phyloP scores from a whole-genome alignment of 2,888 invertebrate species.

The Polymixis lichenea region DNA sequence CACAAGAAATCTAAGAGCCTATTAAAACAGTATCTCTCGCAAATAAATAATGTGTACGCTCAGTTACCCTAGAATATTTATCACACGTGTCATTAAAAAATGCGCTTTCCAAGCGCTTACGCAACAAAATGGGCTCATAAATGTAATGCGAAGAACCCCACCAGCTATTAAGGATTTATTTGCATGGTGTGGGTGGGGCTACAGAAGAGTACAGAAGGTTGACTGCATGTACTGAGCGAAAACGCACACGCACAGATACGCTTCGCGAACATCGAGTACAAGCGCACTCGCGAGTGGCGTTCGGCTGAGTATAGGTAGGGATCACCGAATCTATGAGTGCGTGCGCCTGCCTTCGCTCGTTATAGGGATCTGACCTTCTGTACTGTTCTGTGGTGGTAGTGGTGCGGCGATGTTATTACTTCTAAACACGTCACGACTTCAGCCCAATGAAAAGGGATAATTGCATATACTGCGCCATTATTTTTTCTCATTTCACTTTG shows the following conservation, averaged over 20 bases:
- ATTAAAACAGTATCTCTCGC: slow-evolving; percentile 43
- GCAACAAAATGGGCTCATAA: slow-evolving; percentile 63
- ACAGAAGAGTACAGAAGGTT: slow-evolving; percentile 19
- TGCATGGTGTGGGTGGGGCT: slow-evolving; percentile 53
- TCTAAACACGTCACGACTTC: slow-evolving; percentile 62
- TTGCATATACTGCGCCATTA: slow-evolving; percentile 80
- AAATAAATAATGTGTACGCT: slow-evolving; percentile 48
- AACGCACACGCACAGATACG: not conserved
- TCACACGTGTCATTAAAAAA: slow-evolving; percentile 58
- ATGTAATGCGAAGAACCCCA: slow-evolving; percentile 53
- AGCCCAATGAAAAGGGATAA: slow-evolving; percentile 83
- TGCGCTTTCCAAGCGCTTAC: slow-evolving; percentile 59
- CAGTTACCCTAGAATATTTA: slow-evolving; percentile 50
- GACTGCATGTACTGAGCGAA: not conserved
- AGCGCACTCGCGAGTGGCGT: not conserved
- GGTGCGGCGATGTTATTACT: slow-evolving; percentile 56
- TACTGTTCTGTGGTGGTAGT: not conserved
- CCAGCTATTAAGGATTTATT: slow-evolving; percentile 70
- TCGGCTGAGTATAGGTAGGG: too few relatives aligned
- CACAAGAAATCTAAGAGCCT: slow-evolving; percentile 29
- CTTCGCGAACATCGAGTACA: not conserved
- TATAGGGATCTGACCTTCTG: slow-evolving; percentile 8
- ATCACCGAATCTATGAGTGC: not conserved
- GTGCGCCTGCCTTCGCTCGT: not conserved
- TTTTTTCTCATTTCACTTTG: slow-evolving; percentile 81